Conservation (phyloP, 2,888 invertebrate species). For the Pheosia gnoma region DNA sequence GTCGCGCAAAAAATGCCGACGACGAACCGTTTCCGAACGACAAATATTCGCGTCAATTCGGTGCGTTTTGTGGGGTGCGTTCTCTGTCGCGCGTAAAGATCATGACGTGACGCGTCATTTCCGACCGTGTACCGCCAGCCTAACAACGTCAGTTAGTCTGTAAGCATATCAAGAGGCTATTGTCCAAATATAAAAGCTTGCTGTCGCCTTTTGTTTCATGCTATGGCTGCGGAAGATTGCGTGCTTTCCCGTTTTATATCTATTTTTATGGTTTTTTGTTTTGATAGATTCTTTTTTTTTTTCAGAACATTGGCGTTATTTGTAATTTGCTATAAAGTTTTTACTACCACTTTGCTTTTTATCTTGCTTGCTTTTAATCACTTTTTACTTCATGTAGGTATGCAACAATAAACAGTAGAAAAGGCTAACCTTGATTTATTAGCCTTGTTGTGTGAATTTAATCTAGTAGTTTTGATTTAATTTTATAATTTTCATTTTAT, state of each 20-base stretch:
- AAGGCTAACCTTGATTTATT: too few relatives aligned
- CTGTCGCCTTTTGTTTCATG: slow-evolving; percentile 51
- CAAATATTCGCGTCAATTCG: slow-evolving; percentile 17
- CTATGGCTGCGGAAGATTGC: slow-evolving; percentile 40
- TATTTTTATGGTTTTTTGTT: slow-evolving; percentile 12
- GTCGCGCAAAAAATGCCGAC: neutral
- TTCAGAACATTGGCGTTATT: neutral
- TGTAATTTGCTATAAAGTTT: too few relatives aligned
- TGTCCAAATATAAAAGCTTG: slow-evolving; percentile 63
- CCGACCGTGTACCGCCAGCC: slow-evolving; percentile 49
- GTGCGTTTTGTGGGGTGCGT: slow-evolving; percentile 27
- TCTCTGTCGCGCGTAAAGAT: slow-evolving; percentile 40
- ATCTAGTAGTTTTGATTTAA: too few relatives aligned
- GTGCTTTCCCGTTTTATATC: slow-evolving; percentile 29
- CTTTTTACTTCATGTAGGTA: too few relatives aligned
- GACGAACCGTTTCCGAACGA: neutral
- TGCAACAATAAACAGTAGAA: too few relatives aligned
- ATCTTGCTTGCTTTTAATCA: too few relatives aligned
- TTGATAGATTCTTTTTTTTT: slow-evolving; percentile 13
- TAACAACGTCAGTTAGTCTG: slow-evolving; percentile 55
- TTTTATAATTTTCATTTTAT: too few relatives aligned
- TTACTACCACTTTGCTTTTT: too few relatives aligned
- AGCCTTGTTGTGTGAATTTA: too few relatives aligned
- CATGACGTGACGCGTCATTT: slow-evolving; percentile 68
- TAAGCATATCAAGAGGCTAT: slow-evolving; percentile 56